Base-by-base conservation (phyloP, 1,140 invertebrate genomes). In the Chymomyza costata region DNA sequence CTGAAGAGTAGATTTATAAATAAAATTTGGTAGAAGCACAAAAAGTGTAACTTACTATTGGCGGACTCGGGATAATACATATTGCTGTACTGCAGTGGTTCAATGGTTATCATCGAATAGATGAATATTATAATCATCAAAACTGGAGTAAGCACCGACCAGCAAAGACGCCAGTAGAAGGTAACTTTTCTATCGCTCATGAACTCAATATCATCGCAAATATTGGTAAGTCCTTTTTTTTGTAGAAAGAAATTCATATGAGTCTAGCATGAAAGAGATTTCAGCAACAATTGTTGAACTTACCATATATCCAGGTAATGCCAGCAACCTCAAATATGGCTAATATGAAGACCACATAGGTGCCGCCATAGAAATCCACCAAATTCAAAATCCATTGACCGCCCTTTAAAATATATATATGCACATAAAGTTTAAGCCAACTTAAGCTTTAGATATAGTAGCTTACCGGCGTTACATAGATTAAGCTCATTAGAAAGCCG, bases 311-410 rank as follows among this genome's bases (percentile, higher is more conserved):
- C 91, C 92, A 95, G 28, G 90, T 87, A 14, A 95, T 86, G 15
- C 88, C 92, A 15, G 89, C 87, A 6, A 93, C 88, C 86, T 95
- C 93, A 32, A 90, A 86, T 8, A 92, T 90, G 1, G 92, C 92
- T 11, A 94, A 87, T 46, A 94, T 88, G 45, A 94, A 91, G 25
- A 93, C 90, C 47, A 94, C 89, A 65, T 94, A 93, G 10, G 93
- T 93, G 10, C 92, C 92, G 6, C 92, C 94, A 82, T 93, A 97
- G 70, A 91, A 91, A 83, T 97, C 95, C 17, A 97, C 91, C 18
- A 97, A 85, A 25, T 90, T 93, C 13, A 97, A 86, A 28, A 97
- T 91, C 81, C 92, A 95, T 76, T 95, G 93, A 0, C 96, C 95
- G 45, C 94, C 95, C 95, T 96, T 69, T 47, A 39, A 40, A 37